Base-by-base conservation (phyloP, 2,113 vertebrate genomes). In the Halichoerus grypus region DNA sequence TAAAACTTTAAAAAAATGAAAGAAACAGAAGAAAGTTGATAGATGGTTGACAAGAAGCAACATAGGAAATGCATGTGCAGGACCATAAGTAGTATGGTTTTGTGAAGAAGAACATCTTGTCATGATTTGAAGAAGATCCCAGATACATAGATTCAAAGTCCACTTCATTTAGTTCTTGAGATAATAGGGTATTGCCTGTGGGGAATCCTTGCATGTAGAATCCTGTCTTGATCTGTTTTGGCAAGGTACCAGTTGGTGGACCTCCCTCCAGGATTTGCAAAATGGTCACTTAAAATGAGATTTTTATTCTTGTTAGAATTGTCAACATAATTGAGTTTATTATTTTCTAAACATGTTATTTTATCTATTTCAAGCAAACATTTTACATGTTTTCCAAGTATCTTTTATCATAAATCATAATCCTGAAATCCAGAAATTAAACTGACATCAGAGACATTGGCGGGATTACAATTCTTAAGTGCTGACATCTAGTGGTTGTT, bases 401-500 rank as follows among this genome's bases (percentile, higher is more conserved):
- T 72, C 26, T 77, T 94, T 69, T 42, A 81, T 18, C 9, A 91
- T 82, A 93, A 57, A 79, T 82, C 12, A 88, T 94, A 89, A 84
- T 59, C 65, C 89, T 94, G 74, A 88, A 94, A 71, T 67, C 63
- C 39, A 86, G 84, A 83, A 96, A 87, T 11, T 21, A 95, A 84
- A 90, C n/a, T 0, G 1, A 61, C 21, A 19, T 65, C 13, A 81
- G 36, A 61, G 5, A 33, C 39, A 2, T 55, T 65, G 91, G 57
- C 83, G 42, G 26, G 18, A 19, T 97, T 97, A 84, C 26, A 42
- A 67, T 86, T 98, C 94, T 24, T 95, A 97, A 97, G 98, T 97
- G 97, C 98, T 99, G 98, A 98, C 99, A 98, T 98, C 99, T 99
- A 98, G 98, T 98, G 99, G 99, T 26, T 96, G 88, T 0, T 98